Base-by-base conservation (phyloP, 2,888 invertebrate genomes). In the Hermaeophaga mercurialis region DNA sequence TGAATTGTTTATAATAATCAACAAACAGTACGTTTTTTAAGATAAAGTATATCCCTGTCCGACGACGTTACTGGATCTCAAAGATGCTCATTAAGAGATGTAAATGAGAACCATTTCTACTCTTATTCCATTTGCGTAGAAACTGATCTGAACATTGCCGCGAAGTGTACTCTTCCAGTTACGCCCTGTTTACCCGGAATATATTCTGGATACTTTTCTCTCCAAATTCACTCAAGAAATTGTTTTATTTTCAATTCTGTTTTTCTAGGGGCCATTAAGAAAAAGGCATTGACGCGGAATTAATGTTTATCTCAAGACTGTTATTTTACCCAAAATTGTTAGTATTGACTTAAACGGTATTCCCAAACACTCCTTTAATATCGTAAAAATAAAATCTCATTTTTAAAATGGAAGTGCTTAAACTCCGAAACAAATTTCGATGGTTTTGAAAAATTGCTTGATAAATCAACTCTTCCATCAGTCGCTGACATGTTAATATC, bases 31-130 rank as follows among this genome's bases (percentile, higher is more conserved):
- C n/a, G n/a, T n/a, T n/a, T 34, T 34, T 34, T 34, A 14, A 34
- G 15, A 9, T 19, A 3, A 12, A 43, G 28, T 38, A 22, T 39
- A 15, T 26, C 18, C 18, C 48, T 49, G 48, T n/a, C 11, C 69
- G 67, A 67, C 67, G 68, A 70, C 72, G 71, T 72, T 73, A 72
- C 67, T 70, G 63, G 72, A 70, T 67, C 71, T 73, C 73, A 74
- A 75, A 76, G 75, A 73, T 73, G 73, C 74, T 76, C 74, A 75
- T 75, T 75, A 75, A 75, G 75, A 73, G 70, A 76, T 76, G 75
- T 75, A 75, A 75, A 76, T 76, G 73, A 76, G 73, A 67, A 72
- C 71, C 71, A 75, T 75, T 75, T 75, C 75, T 74, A 75, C 73
- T 75, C 75, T 73, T 74, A 72, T 69, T 70, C 71, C 73, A 75